phyloP scores from a whole-genome alignment of 2,113 vertebrate genomes.

The Toxotes jaculatrix region DNA sequence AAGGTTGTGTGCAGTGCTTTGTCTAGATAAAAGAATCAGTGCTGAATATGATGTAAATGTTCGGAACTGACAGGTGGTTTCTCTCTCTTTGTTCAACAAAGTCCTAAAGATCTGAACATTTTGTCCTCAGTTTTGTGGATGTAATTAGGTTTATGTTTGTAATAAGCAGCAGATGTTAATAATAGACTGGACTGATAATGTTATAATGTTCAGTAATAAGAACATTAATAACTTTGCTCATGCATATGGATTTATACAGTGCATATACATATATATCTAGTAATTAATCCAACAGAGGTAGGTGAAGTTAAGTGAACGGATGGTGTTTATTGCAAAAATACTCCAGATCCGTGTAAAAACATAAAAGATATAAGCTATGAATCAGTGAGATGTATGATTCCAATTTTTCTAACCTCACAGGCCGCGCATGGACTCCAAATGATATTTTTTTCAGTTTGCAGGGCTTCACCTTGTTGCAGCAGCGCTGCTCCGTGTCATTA shows the following conservation, averaged over 20 bases:
- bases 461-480: not conserved
- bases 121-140: not conserved
- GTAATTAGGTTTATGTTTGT: not conserved
- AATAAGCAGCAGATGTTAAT: not conserved
- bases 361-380: not conserved
- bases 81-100: not conserved
- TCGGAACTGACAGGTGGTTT: not conserved
- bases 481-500: not conserved
- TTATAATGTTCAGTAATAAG: not conserved
- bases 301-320: not conserved
- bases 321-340: not conserved
- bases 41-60: not conserved
- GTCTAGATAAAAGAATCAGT: not conserved
- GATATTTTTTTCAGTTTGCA: not conserved
- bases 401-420: not conserved
- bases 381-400: not conserved
- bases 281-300: not conserved
- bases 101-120: too few species aligned
- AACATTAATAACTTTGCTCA: not conserved
- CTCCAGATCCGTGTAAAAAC: not conserved
- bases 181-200: not conserved
- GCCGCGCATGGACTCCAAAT: not conserved
- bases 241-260: not conserved
- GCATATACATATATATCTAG: not conserved
- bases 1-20: not conserved